These are phyloP conservation scores for Gandaritis pyraliata DNA, from an alignment of 2,888 invertebrate genomes.

Conservation along the genomic window DNA sequence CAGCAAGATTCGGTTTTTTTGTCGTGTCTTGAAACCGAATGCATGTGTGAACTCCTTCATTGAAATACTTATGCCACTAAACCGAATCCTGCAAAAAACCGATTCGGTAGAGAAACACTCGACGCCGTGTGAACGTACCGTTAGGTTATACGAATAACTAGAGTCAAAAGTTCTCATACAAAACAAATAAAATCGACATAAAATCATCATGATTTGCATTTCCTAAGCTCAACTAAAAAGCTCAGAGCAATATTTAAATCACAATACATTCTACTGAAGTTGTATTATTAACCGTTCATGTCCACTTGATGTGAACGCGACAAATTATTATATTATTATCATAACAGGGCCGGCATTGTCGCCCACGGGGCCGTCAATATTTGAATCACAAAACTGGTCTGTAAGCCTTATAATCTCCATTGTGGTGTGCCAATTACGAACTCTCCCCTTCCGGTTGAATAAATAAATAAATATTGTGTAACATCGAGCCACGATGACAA, in stretches of 20 bases:
- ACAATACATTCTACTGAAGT: slow-evolving; percentile 40
- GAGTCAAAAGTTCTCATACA: not conserved
- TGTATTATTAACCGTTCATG: slow-evolving; percentile 37
- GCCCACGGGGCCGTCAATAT: slow-evolving; percentile 73
- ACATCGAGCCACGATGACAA: slow-evolving; percentile 52
- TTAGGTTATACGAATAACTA: not conserved
- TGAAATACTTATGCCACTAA: too few species aligned
- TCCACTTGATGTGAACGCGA: slow-evolving; percentile 54
- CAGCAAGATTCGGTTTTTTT: too few species aligned
- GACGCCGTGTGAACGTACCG: too few species aligned
- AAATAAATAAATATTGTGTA: slow-evolving; percentile 78
- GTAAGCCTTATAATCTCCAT: slow-evolving; percentile 80
- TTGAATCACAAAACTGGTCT: slow-evolving; percentile 79
- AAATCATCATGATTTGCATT: slow-evolving; percentile 9
- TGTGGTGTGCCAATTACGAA: slow-evolving; percentile 79
- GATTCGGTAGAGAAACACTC: too few species aligned
- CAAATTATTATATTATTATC: slow-evolving; percentile 79
- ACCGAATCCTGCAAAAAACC: too few species aligned
- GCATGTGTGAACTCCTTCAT: too few species aligned
- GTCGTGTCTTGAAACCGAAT: too few species aligned
- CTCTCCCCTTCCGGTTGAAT: slow-evolving; percentile 82
- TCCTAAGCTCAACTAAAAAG: not conserved
- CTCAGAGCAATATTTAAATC: slow-evolving; percentile 24
- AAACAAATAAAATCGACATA: slow-evolving; percentile 3
- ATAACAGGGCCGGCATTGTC: slow-evolving; percentile 76